Percentiles rank a stretch among this genome's conserved stretches.
Evolutionary conservation across 2,888 invertebrate genomes (phyloP).

Genomic region (Plebejus argus): DNA sequence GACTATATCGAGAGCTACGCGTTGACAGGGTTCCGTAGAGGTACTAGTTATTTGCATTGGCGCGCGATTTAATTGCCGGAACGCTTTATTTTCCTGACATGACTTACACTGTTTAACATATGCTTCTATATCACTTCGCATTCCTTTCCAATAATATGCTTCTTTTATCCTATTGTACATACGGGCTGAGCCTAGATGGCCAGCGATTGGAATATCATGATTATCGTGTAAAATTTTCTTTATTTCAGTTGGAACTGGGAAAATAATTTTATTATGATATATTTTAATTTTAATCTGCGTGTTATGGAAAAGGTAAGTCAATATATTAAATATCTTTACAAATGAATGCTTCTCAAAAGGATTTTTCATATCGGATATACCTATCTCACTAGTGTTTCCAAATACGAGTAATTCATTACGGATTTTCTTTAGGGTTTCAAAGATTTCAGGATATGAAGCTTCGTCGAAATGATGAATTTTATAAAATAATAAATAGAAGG

Average conservation of each 20-base stretch:
- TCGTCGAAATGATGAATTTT: constrained; percentile 36
- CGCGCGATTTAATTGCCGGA: neutral
- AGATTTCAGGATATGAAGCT: constrained; percentile 1
- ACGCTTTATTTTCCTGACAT: constrained; percentile 20
- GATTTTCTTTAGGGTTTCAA: neutral
- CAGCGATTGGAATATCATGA: constrained; percentile 37
- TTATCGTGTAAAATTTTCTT: constrained; percentile 37
- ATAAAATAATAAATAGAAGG: constrained; percentile 35
- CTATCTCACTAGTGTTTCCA: constrained; percentile 27
- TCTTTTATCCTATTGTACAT: constrained; percentile 35
- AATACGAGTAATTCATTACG: neutral
- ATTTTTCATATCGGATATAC: constrained; percentile 35
- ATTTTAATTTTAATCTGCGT: constrained; percentile 34
- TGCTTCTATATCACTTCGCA: constrained; percentile 37
- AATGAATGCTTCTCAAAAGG: constrained; percentile 34
- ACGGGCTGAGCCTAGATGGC: constrained; percentile 34
- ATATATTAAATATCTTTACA: constrained; percentile 34
- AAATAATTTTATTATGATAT: constrained; percentile 31
- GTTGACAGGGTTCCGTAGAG: neutral
- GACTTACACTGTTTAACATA: constrained; percentile 30
- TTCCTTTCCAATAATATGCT: constrained; percentile 37
- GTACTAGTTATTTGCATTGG: constrained; percentile 24
- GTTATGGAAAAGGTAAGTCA: constrained; percentile 34
- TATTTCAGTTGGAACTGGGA: constrained; percentile 34
- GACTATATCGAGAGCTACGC: constrained; percentile 8